Base-by-base conservation (phyloP, 2,888 invertebrate genomes). In the Hyppa rectilinea region DNA sequence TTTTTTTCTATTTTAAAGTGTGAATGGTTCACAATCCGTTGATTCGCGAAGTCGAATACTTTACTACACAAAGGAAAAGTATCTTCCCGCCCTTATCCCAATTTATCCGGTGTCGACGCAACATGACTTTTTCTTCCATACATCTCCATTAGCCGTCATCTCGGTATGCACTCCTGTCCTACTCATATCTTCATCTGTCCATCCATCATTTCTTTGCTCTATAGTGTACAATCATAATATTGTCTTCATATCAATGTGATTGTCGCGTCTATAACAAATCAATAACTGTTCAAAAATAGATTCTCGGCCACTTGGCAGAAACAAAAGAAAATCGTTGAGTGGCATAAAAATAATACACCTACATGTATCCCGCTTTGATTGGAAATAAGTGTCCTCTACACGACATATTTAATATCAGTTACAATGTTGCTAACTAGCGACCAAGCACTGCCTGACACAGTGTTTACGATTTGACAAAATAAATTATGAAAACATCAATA, bases 351-450 rank as follows among this genome's bases (percentile, higher is more conserved):
- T 43, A 63, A 20, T 4, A 29, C 38, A 20, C n/a, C 7, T 26
- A 38, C 29, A 40, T 17, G 31, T 26, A 47, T 29, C 23, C 2
- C 4, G 38, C 17, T 43, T 2, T 34, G 14, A 47, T 56, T 58
- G 45, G 23, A 47, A 75, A 58, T 56, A 67, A 75, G 12, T 58
- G 34, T 52, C 45, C 56, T 73, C 12, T 23, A 40, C 52, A 53
- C 9, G 38, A 68, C 29, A 59, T n/a, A n/a, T 68, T 23, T 52
- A 52, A 67, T 67, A 58, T 58, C 23, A 58, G 38, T 45, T 31
- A 23, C n/a, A 38, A 59, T 23, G 38, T 52, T 45, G 12, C 23
- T 52, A 38, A 71, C 31, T n/a, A n/a, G n/a, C n/a, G n/a, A n/a
- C n/a, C n/a, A n/a, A n/a, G n/a, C n/a, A n/a, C n/a, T n/a, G n/a